Conservation (phyloP, 2,113 vertebrate species). For the human (Homo sapiens) region DNA sequence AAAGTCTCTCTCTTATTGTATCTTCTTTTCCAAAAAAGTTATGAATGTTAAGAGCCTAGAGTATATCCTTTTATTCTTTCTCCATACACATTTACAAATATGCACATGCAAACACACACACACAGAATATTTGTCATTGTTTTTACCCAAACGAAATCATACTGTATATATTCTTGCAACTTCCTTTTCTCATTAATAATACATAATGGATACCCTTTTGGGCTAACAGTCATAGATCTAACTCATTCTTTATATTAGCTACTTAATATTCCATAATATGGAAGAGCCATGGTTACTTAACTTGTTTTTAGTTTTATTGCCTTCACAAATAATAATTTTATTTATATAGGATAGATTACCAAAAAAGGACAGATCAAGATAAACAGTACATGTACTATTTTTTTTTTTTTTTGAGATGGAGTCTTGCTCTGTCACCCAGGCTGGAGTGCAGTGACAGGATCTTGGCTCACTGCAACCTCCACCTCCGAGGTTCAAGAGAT, state of each 20-base stretch:
- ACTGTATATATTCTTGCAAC: background rate
- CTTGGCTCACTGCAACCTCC: too few species aligned
- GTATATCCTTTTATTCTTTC: background rate
- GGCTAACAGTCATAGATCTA: background rate
- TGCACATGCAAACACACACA: background rate
- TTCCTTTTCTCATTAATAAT: conserved; percentile 20
- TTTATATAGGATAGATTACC: background rate
- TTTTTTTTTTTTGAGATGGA: too few species aligned
- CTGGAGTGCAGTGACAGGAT: too few species aligned
- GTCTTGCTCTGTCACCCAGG: too few species aligned
- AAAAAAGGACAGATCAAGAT: background rate
- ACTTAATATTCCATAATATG: background rate
- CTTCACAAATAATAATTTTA: conserved; percentile 11
- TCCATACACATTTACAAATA: background rate
- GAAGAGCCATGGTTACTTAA: background rate
- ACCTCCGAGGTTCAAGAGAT: too few species aligned
- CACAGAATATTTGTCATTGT: background rate
- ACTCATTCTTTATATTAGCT: background rate
- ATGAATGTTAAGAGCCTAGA: background rate
- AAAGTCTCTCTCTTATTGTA: background rate
- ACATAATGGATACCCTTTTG: background rate
- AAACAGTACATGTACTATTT: background rate
- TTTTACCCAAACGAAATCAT: conserved; percentile 11
- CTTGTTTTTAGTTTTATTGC: background rate
- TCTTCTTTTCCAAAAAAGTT: background rate